Base-by-base conservation (phyloP, 2,797 vertebrate genomes). In the Gadopsis bispinosus region DNA sequence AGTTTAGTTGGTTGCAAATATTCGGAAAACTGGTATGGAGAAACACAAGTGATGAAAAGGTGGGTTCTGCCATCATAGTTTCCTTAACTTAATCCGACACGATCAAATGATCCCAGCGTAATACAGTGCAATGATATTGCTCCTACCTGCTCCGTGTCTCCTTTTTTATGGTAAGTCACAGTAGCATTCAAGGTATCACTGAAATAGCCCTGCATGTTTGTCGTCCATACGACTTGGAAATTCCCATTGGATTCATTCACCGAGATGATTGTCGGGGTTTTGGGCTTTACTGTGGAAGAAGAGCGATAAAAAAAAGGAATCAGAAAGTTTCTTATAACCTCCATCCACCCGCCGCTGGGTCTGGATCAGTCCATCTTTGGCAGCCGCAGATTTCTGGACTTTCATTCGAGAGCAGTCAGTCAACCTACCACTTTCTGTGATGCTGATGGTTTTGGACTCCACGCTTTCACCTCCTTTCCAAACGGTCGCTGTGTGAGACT, bases 221-320 rank as follows among this genome's bases (percentile, higher is more conserved):
- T 47, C 0, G 0, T 56, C 93, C 93, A 94, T 11, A 0, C 11
- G 22, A 94, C 55, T n/a, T 9, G 0, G 69, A 62, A 64, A 29
- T 76, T 84, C 3, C 73, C 78, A 5, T 84, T 71, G 1, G 2
- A 35, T 70, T 86, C 14, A 0, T 20, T 1, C 20, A 93, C 84
- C 14, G 73, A 69, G 8, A 6, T 2, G n/a, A 86, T 67, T 3
- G 11, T 71, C 69, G 93, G 92, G 10, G 41, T 3, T 55, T 3
- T 73, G 6, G 91, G 90, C 29, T 93, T 93, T 3, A 88, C 93
- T 94, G 83, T 13, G 26, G 7, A 54, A 50, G 29, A 62, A 50
- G 3, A 55, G 29, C 66, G 8, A 59, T 1, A 9, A 14, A 4
- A 35, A 35, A 20, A 45, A 10, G 19, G 63, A 0, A 50, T 1